These are phyloP conservation scores for Zaprionus vittiger DNA, from an alignment of 1,140 invertebrate species.

Conservation along the genomic window DNA sequence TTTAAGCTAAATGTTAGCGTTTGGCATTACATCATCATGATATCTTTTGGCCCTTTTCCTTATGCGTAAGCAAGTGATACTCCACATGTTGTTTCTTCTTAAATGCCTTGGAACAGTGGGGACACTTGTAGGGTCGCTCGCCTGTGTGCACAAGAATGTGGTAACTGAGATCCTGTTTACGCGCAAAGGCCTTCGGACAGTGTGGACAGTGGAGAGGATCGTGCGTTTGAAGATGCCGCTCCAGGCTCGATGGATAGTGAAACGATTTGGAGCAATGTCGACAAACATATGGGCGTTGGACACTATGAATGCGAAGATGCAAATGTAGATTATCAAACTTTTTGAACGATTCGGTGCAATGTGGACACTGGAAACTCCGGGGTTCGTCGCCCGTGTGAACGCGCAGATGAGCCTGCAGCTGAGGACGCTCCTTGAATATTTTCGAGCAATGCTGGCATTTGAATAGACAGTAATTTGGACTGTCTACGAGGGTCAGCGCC, in stretches of 20 bases:
- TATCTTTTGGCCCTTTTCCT: not conserved
- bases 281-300: not conserved
- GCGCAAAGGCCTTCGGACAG: constrained; percentile 6
- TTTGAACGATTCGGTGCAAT: not conserved
- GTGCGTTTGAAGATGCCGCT: constrained; percentile 1
- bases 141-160: constrained; percentile 14
- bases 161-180: not conserved
- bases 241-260: not conserved
- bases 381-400: not conserved
- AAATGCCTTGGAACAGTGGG: constrained; percentile 8
- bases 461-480: not conserved
- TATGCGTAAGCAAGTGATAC: constrained; percentile 9
- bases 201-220: constrained; percentile 1
- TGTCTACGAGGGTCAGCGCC: not conserved
- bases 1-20: not conserved
- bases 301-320: constrained; percentile 9
- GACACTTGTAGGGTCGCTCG: constrained; percentile 18
- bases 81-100: constrained; percentile 16
- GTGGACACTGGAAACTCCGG: not conserved
- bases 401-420: not conserved
- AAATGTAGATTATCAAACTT: constrained; percentile 1
- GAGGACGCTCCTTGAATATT: not conserved
- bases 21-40: not conserved
- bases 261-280: constrained; percentile 3
- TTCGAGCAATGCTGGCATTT: constrained; percentile 7